Percentiles rank a stretch among this genome's conserved stretches.
phyloP scores from a whole-genome alignment of 2,797 vertebrate genomes.

The Bucorvus abyssinicus region DNA sequence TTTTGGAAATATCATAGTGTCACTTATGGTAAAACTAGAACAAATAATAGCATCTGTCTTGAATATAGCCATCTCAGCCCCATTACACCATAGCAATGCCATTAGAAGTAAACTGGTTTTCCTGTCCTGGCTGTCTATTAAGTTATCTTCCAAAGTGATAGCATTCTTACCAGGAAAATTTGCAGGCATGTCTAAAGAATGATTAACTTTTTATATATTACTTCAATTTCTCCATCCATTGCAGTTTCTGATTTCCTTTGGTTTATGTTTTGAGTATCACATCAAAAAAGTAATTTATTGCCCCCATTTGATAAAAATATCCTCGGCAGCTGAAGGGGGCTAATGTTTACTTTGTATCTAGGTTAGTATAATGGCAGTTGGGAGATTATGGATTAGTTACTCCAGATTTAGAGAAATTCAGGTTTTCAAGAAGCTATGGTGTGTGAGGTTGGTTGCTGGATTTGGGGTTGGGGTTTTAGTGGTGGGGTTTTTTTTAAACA shows the following conservation, averaged over 20 bases:
- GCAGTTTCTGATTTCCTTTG: background rate
- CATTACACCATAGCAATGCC: constrained; percentile 6
- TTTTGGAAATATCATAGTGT: constrained; percentile 42
- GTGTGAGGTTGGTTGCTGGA: background rate
- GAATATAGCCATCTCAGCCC: background rate
- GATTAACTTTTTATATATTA: background rate
- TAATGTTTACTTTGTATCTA: background rate
- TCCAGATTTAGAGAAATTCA: background rate
- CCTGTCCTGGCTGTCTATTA: constrained; percentile 10
- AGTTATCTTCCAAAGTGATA: constrained; percentile 3
- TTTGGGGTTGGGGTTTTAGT: background rate
- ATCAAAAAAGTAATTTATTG: background rate
- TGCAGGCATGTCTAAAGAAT: background rate
- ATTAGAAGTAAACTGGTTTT: constrained; percentile 23
- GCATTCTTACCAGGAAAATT: background rate
- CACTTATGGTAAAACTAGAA: constrained; percentile 39
- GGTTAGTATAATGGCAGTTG: background rate
- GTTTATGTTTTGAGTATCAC: background rate
- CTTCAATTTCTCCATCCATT: background rate
- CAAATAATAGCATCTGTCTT: constrained; percentile 41
- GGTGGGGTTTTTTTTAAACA: background rate
- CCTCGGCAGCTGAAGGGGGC: background rate
- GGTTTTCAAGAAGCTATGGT: background rate
- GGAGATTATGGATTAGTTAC: background rate
- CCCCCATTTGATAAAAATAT: background rate